phyloP scores from a whole-genome alignment of 2,113 vertebrate species.

The Sylvia atricapilla region DNA sequence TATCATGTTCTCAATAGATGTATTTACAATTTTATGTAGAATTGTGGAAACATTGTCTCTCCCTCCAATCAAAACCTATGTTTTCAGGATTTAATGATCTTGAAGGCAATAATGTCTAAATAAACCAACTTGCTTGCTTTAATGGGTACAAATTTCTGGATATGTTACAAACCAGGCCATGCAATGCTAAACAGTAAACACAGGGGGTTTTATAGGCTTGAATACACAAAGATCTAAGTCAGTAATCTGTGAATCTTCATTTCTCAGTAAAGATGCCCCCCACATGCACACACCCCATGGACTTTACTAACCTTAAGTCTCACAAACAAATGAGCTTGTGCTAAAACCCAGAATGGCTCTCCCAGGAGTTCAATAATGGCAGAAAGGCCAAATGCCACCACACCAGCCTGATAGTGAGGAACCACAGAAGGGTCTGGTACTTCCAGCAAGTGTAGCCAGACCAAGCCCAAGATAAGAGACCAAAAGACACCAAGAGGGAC shows the following conservation, averaged over 20 bases:
- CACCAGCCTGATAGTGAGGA: conserved; percentile 86
- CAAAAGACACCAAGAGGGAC: conserved; percentile 89
- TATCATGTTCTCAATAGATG: background rate
- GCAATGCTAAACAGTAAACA: background rate
- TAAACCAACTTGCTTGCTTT: background rate
- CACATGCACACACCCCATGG: background rate
- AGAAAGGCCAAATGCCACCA: conserved; percentile 86
- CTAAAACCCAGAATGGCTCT: conserved; percentile 94
- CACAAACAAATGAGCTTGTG: conserved; percentile 92
- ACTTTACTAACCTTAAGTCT: conserved; percentile 83
- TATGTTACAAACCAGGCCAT: background rate
- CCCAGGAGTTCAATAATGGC: conserved; percentile 89
- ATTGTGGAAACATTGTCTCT: background rate
- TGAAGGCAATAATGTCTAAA: background rate
- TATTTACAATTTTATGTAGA: background rate
- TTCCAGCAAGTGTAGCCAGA: conserved; percentile 90
- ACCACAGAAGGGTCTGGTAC: conserved; percentile 81
- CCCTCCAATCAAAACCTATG: background rate
- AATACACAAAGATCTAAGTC: background rate
- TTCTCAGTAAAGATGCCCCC: background rate
- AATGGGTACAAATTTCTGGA: background rate
- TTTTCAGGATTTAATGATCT: background rate
- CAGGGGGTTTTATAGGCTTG: fast-evolving
- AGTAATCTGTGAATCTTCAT: background rate
- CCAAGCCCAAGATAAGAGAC: conserved; percentile 80